These are phyloP conservation scores for Ctenopoma multispine DNA, from an alignment of 2,797 vertebrate genomes.

Conservation along the genomic window DNA sequence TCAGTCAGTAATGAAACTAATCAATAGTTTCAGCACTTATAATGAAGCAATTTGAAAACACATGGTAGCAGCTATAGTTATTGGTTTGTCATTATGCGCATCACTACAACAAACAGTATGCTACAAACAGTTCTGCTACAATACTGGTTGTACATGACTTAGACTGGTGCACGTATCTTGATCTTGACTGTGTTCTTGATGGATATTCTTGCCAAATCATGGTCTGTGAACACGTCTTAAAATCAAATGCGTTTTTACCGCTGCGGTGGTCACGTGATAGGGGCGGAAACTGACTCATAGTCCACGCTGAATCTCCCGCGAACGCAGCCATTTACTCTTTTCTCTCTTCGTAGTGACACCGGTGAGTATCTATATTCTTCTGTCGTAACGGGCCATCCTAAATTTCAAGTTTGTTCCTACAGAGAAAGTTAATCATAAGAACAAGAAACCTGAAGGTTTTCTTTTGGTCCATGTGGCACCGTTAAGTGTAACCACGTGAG, in stretches of 20 bases:
- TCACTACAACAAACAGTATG: too few relatives aligned
- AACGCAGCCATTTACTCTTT: constrained; percentile 88
- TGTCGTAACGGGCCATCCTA: background rate
- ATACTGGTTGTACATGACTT: too few relatives aligned
- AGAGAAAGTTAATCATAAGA: background rate
- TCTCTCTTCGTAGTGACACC: constrained; percentile 72
- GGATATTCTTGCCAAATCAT: constrained; percentile 35
- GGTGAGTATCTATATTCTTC: constrained; percentile 69
- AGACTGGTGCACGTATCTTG: rapidly evolving
- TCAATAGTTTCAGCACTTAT: too few relatives aligned
- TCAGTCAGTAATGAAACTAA: too few relatives aligned
- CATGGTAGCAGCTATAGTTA: too few relatives aligned
- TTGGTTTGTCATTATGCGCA: background rate
- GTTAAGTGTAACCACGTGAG: background rate
- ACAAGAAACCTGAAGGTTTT: rapidly evolving
- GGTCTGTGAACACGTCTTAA: background rate
- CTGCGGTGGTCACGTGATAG: constrained; percentile 79
- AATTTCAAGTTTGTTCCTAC: constrained; percentile 14
- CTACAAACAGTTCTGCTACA: too few relatives aligned
- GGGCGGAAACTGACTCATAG: constrained; percentile 86
- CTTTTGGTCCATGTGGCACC: rapidly evolving
- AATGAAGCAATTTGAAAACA: too few relatives aligned
- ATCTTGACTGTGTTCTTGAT: background rate
- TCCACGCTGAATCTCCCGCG: constrained; percentile 85
- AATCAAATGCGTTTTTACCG: constrained; percentile 47